These are phyloP conservation scores for Panurus biarmicus DNA, from an alignment of 2,113 vertebrate species.

Conservation along the genomic window DNA sequence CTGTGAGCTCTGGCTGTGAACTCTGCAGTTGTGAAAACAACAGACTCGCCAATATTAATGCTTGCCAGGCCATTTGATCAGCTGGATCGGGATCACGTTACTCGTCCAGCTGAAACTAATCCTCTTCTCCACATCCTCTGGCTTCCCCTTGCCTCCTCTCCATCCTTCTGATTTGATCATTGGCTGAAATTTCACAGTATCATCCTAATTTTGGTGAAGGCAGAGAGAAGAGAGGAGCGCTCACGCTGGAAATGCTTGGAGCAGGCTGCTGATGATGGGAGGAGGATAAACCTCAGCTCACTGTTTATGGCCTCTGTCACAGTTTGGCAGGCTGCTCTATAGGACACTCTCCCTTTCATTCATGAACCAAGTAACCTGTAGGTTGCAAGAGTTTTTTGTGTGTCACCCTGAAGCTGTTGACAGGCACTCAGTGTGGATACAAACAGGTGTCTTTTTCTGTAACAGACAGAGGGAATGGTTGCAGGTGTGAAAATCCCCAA, in stretches of 20 bases:
- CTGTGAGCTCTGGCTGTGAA: not conserved
- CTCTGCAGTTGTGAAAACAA: not conserved
- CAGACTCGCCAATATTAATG: not conserved
- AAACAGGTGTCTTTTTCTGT: not conserved
- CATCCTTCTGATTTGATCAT: not conserved
- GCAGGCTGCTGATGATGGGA: fast-evolving
- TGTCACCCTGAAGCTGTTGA: not conserved
- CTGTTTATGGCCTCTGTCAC: not conserved
- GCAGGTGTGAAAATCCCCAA: not conserved
- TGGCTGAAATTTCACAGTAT: not conserved
- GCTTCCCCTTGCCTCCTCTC: not conserved
- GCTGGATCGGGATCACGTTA: not conserved
- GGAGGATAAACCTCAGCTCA: not conserved
- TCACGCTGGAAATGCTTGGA: not conserved
- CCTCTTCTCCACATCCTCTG: not conserved
- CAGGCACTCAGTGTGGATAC: not conserved
- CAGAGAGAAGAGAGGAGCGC: not conserved
- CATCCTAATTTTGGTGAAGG: not conserved
- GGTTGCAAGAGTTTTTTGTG: not conserved
- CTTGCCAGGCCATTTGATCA: not conserved
- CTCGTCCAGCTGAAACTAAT: not conserved
- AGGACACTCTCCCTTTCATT: not conserved
- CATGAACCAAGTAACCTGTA: not conserved
- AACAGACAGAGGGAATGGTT: not conserved
- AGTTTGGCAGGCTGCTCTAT: not conserved